These are phyloP conservation scores for Vireo griseus DNA, from an alignment of 2,797 vertebrate species.

Conservation along the genomic window DNA sequence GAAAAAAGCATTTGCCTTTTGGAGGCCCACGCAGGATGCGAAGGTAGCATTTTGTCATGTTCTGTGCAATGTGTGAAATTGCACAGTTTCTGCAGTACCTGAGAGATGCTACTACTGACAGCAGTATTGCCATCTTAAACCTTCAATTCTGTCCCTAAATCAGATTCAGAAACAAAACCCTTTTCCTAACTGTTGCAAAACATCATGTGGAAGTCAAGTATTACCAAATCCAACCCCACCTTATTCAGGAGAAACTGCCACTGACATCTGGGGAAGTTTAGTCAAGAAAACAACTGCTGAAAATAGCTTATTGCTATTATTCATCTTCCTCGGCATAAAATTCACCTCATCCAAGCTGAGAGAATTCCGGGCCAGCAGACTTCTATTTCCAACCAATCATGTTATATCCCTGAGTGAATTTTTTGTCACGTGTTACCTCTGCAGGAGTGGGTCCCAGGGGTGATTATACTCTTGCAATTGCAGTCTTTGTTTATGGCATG, in stretches of 20 bases:
- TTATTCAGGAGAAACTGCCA: background rate
- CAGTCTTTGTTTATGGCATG: slow-evolving; percentile 12
- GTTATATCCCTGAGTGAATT: slow-evolving; percentile 1
- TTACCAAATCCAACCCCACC: background rate
- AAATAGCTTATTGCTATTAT: slow-evolving; percentile 21
- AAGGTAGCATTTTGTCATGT: background rate
- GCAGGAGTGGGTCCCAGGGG: background rate
- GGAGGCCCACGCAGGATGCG: background rate
- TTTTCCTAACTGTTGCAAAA: background rate
- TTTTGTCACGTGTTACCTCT: slow-evolving; percentile 5
- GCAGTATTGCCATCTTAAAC: background rate
- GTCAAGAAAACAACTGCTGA: background rate
- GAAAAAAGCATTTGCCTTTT: background rate
- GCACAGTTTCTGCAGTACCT: background rate
- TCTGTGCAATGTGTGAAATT: background rate
- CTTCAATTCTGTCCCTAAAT: background rate
- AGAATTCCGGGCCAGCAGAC: slow-evolving; percentile 31
- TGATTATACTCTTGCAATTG: background rate
- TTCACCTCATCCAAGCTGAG: background rate
- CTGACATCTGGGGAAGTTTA: slow-evolving; percentile 38
- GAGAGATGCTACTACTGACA: background rate
- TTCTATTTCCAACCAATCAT: background rate
- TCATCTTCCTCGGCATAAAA: background rate
- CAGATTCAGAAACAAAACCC: background rate
- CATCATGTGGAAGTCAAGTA: background rate